Conservation (phyloP, 2,797 vertebrate species). For the Girardinus metallicus region DNA sequence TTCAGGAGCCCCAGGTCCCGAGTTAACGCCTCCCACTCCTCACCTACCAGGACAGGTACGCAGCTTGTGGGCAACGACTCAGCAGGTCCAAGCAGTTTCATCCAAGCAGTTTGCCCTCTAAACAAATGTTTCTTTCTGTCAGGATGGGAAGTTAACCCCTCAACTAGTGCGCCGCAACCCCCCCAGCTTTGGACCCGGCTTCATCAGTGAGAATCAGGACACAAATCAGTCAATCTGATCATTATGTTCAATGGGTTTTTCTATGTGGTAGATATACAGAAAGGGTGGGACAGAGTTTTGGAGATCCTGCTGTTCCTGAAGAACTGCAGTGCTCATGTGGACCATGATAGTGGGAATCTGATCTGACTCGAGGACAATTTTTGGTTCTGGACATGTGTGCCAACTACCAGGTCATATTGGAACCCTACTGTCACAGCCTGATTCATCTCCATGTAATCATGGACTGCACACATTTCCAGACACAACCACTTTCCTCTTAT, state of each 20-base stretch:
- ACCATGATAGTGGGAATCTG: background rate
- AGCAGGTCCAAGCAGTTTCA: background rate
- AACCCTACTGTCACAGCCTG: background rate
- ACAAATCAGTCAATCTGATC: background rate
- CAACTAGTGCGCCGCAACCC: slow-evolving; percentile 90
- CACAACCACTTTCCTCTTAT: background rate
- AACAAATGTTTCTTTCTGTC: slow-evolving; percentile 20
- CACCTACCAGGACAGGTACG: slow-evolving; percentile 50
- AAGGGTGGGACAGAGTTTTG: background rate
- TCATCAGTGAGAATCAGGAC: slow-evolving; percentile 88
- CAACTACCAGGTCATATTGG: background rate
- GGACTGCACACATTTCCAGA: background rate
- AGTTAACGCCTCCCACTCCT: slow-evolving; percentile 43
- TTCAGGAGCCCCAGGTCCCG: slow-evolving; percentile 46
- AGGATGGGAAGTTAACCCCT: slow-evolving; percentile 89
- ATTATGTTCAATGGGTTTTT: background rate
- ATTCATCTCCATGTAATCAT: background rate
- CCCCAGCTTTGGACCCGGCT: slow-evolving; percentile 91
- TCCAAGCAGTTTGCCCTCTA: background rate
- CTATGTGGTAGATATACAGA: background rate
- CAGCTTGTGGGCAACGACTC: background rate
- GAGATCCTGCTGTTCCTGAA: background rate
- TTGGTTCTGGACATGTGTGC: background rate
- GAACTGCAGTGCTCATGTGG: background rate
- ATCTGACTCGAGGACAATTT: background rate